These are phyloP conservation scores for Carposina sasakii DNA, from an alignment of 1,140 invertebrate genomes.

Conservation along the genomic window DNA sequence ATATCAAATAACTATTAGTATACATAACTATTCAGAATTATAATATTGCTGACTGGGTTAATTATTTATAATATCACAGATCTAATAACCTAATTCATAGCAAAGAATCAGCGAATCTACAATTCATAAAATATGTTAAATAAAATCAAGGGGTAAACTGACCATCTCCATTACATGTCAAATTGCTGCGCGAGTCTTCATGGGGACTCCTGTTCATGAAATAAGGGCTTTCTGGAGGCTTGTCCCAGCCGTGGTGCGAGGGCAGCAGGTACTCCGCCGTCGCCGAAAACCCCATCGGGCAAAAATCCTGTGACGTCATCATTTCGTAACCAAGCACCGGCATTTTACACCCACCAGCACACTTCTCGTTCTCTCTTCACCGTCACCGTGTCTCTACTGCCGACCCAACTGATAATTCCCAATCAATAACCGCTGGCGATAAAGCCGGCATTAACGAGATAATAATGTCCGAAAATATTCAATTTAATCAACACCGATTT, in stretches of 20 bases:
- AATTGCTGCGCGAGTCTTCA: conserved; percentile 24
- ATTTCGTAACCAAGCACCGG: conserved; percentile 49
- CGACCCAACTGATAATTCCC: conserved; percentile 16
- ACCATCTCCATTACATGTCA: conserved; percentile 40
- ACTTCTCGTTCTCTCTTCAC: conserved; percentile 26
- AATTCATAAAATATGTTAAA: too few relatives aligned
- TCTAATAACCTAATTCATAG: too few relatives aligned
- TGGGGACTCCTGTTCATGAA: conserved; percentile 26
- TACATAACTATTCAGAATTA: too few relatives aligned
- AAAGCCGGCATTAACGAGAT: conserved; percentile 22
- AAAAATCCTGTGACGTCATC: conserved; percentile 47
- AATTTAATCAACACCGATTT: too few relatives aligned
- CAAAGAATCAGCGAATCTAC: too few relatives aligned
- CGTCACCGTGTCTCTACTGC: conserved; percentile 34
- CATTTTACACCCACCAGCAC: conserved; percentile 36
- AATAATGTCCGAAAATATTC: too few relatives aligned
- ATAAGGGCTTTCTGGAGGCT: conserved; percentile 31
- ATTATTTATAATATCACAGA: too few relatives aligned
- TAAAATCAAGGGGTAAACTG: too few relatives aligned
- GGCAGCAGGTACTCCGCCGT: conserved; percentile 40
- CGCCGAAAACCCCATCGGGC: conserved; percentile 34
- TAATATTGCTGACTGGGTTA: too few relatives aligned
- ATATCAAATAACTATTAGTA: too few relatives aligned
- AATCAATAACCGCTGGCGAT: background rate
- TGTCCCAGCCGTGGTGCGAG: conserved; percentile 41